A percentile compares a stretch with the other conserved stretches of the same genome.
Evolutionary conservation across 2,888 invertebrate genomes (phyloP).

Genomic region (Drosophila parthenogenetica): DNA sequence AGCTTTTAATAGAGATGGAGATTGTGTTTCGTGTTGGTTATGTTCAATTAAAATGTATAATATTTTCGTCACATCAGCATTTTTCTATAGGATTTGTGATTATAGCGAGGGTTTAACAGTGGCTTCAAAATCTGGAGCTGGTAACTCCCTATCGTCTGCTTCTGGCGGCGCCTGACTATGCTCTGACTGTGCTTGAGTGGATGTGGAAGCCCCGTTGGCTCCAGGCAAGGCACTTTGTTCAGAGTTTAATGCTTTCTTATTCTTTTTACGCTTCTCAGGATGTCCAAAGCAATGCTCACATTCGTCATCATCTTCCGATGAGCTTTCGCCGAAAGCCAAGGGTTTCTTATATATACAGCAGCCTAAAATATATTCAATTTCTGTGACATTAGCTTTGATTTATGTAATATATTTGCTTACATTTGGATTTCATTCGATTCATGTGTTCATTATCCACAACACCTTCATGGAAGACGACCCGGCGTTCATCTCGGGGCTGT

Average conservation of each 20-base stretch:
- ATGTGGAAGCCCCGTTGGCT: slow-evolving; percentile 60
- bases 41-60: slow-evolving; percentile 38
- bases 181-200: slow-evolving; percentile 27
- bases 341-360: slow-evolving; percentile 98
- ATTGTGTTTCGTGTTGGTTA: slow-evolving; percentile 47
- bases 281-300: slow-evolving; percentile 95
- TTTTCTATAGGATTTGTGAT: neutral
- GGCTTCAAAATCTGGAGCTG: slow-evolving; percentile 23
- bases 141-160: neutral
- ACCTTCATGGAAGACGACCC: slow-evolving; percentile 95
- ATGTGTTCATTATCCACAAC: slow-evolving; percentile 98
- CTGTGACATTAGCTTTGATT: neutral
- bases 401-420: slow-evolving; percentile 87
- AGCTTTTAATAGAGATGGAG: slow-evolving; percentile 20
- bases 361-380: slow-evolving; percentile 86
- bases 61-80: neutral
- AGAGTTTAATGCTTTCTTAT: slow-evolving; percentile 55
- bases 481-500: slow-evolving; percentile 90
- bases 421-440: slow-evolving; percentile 98
- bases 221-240: slow-evolving; percentile 19
- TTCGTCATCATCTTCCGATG: slow-evolving; percentile 92
- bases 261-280: slow-evolving; percentile 88
- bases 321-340: slow-evolving; percentile 94
- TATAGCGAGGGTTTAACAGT: slow-evolving; percentile 38
- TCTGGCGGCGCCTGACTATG: neutral